phyloP scores from a whole-genome alignment of 2,888 invertebrate genomes.

The Heliconius aoede region DNA sequence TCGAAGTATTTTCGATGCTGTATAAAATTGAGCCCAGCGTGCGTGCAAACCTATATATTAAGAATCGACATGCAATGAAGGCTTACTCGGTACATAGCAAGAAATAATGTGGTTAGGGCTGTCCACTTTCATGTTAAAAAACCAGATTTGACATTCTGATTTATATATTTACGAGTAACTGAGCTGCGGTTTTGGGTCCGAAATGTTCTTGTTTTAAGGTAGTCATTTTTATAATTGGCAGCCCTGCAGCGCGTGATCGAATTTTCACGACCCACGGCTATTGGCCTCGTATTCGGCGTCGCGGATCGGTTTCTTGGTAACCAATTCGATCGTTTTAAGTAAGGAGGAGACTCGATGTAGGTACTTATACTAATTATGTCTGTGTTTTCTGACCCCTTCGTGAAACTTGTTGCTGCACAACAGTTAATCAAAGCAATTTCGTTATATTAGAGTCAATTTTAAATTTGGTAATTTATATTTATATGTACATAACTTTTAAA shows the following conservation, averaged over 20 bases:
- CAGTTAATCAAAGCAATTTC: background rate
- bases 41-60: constrained; percentile 64
- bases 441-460: background rate
- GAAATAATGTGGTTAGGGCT: constrained; percentile 56
- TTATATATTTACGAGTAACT: constrained; percentile 41
- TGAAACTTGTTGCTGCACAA: constrained; percentile 18
- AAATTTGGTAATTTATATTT: background rate
- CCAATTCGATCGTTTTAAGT: constrained; percentile 67
- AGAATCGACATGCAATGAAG: constrained; percentile 70
- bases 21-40: constrained; percentile 61
- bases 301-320: constrained; percentile 70
- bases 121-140: constrained; percentile 47
- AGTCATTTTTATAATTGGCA: constrained; percentile 46
- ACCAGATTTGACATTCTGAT: constrained; percentile 41
- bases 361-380: constrained; percentile 58
- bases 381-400: constrained; percentile 28
- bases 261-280: constrained; percentile 68
- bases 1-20: constrained; percentile 42
- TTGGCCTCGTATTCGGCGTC: constrained; percentile 65
- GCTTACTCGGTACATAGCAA: constrained; percentile 62
- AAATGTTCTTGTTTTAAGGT: constrained; percentile 42
- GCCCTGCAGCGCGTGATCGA: constrained; percentile 54
- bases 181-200: constrained; percentile 37
- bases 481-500: too few relatives aligned
- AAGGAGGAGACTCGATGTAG: constrained; percentile 56